These are phyloP conservation scores for Trichopria drosophilae DNA, from an alignment of 2,888 invertebrate genomes.

Conservation along the genomic window DNA sequence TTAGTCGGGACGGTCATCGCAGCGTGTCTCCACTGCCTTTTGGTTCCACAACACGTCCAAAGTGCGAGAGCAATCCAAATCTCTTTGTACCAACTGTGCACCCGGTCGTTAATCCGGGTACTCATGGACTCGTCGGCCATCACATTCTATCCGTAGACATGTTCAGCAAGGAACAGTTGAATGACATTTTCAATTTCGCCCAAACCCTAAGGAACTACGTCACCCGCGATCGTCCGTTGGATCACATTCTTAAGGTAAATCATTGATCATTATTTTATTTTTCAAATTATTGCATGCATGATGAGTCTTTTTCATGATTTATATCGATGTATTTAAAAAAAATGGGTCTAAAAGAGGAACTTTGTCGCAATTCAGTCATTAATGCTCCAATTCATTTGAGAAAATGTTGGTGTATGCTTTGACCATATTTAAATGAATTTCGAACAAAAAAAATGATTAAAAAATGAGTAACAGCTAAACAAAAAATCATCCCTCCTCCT, in stretches of 20 bases:
- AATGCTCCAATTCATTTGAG: too few species aligned
- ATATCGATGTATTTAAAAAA: too few species aligned
- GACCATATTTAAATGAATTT: too few species aligned
- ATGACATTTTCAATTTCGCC: constrained; percentile 92
- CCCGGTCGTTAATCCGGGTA: constrained; percentile 39
- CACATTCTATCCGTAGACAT: constrained; percentile 83
- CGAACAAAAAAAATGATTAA: too few species aligned
- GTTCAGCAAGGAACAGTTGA: constrained; percentile 86
- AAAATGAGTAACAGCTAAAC: too few species aligned
- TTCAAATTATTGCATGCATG: too few species aligned
- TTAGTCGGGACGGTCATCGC: constrained; percentile 48
- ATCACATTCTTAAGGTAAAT: constrained; percentile 75
- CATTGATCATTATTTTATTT: constrained; percentile 5
- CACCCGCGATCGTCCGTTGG: constrained; percentile 78
- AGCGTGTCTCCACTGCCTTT: constrained; percentile 47
- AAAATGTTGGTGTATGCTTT: too few species aligned
- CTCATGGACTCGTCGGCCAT: constrained; percentile 69
- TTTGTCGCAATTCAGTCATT: background rate
- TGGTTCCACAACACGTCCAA: constrained; percentile 42
- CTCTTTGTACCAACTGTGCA: constrained; percentile 38
- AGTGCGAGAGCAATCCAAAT: constrained; percentile 54
- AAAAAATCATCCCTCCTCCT: too few species aligned
- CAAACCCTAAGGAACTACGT: constrained; percentile 83
- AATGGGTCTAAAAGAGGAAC: background rate
- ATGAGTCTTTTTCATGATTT: too few species aligned